These are phyloP conservation scores for Zoanthus sansibaricus DNA, from an alignment of 92 coral and sea anemone species.

Conservation along the genomic window DNA sequence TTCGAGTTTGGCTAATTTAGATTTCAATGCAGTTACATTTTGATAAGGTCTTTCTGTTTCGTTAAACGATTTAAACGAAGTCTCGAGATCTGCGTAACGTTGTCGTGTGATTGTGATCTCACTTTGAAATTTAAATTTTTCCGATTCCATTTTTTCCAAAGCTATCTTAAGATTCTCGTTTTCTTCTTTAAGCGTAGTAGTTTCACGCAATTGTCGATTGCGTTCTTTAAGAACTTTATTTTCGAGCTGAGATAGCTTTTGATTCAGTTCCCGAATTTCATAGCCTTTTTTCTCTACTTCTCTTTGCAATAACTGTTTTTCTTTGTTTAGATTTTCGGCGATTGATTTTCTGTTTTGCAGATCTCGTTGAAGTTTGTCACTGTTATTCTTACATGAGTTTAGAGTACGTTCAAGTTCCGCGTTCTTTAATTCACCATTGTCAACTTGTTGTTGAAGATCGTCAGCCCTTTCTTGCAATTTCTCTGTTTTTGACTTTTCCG, in stretches of 20 bases:
- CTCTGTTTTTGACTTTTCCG: conserved; percentile 61
- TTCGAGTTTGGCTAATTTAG: conserved; percentile 65
- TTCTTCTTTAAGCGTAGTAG: conserved; percentile 60
- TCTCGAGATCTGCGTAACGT: conserved; percentile 65
- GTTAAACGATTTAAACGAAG: conserved; percentile 47
- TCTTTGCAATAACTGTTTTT: conserved; percentile 56
- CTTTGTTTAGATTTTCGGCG: conserved; percentile 53
- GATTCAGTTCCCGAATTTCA: conserved; percentile 63
- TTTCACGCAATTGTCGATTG: conserved; percentile 65
- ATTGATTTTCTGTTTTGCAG: conserved; percentile 42
- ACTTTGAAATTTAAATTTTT: conserved; percentile 67
- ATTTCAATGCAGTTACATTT: conserved; percentile 52
- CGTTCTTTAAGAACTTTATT: conserved; percentile 64
- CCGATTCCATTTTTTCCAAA: conserved; percentile 67
- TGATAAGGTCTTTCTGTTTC: conserved; percentile 70
- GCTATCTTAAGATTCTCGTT: conserved; percentile 68
- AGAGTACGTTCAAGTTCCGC: conserved; percentile 52
- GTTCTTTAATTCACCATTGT: conserved; percentile 58
- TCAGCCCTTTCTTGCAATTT: conserved; percentile 62
- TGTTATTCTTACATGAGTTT: conserved; percentile 58
- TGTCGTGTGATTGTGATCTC: conserved; percentile 66
- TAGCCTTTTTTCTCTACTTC: conserved; percentile 70
- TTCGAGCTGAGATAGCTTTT: conserved; percentile 63
- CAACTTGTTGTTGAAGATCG: conserved; percentile 67
- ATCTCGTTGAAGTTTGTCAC: conserved; percentile 70